A percentile compares a stretch with the other conserved stretches of the same genome.
phyloP scores from a whole-genome alignment of 2,888 invertebrate genomes.

The Rhogogaster chlorosoma region DNA sequence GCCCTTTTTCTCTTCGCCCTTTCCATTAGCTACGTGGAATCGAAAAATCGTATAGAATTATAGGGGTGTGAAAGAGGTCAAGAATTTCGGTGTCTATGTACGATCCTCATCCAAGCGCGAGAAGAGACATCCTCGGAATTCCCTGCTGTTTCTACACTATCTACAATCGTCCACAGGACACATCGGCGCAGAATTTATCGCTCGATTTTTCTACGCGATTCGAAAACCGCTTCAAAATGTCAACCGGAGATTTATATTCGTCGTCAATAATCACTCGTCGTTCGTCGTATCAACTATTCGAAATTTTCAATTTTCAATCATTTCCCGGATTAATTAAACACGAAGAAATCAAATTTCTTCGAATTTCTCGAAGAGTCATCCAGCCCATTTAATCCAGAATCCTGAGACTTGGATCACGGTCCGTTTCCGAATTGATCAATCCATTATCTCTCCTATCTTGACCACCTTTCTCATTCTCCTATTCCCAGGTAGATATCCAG shows the following conservation, averaged over 20 bases:
- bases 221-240: neutral
- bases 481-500: neutral
- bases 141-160: neutral
- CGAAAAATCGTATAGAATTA: neutral
- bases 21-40: neutral
- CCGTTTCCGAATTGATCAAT: conserved; percentile 8
- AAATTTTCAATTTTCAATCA: neutral
- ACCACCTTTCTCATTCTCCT: neutral
- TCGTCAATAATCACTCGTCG: neutral
- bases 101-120: neutral
- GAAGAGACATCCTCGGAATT: neutral
- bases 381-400: neutral
- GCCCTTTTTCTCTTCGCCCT: neutral
- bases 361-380: neutral
- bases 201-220: neutral
- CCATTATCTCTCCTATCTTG: conserved; percentile 20
- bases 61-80: conserved; percentile 12
- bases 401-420: neutral
- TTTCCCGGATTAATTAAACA: too few species aligned
- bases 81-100: conserved; percentile 5
- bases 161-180: neutral
- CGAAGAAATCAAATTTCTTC: too few species aligned
- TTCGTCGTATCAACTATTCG: neutral
- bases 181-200: neutral
- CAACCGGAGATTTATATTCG: neutral